These are phyloP conservation scores for Idaea aversata DNA, from an alignment of 2,888 invertebrate species.

Conservation along the genomic window DNA sequence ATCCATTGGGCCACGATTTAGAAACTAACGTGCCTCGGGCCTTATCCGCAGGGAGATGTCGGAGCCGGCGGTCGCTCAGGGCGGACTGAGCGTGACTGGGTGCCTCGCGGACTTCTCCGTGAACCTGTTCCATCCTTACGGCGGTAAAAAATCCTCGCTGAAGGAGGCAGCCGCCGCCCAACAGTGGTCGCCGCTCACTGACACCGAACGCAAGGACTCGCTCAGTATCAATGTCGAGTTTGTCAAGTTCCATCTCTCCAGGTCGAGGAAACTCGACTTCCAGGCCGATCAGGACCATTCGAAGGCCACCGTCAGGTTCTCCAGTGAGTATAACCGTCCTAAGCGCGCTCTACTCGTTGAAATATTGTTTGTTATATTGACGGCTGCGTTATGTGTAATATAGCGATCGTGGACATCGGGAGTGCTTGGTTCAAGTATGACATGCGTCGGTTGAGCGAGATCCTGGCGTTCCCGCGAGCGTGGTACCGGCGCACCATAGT, in stretches of 20 bases:
- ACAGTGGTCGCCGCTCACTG: slow-evolving; percentile 92
- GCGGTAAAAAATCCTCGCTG: slow-evolving; percentile 91
- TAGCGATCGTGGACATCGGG: slow-evolving; percentile 96
- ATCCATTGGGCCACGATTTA: background rate
- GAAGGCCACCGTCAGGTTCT: slow-evolving; percentile 94
- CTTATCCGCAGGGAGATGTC: slow-evolving; percentile 74
- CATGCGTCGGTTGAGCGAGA: slow-evolving; percentile 97
- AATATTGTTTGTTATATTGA: too few species aligned
- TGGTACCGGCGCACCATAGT: slow-evolving; percentile 98
- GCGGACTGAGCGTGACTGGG: slow-evolving; percentile 96
- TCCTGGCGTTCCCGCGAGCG: slow-evolving; percentile 98
- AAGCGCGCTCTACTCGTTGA: background rate
- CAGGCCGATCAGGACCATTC: slow-evolving; percentile 85
- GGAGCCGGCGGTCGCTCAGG: slow-evolving; percentile 84
- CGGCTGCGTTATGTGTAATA: slow-evolving; percentile 15
- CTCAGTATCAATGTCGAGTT: slow-evolving; percentile 98
- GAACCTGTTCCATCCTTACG: slow-evolving; percentile 99
- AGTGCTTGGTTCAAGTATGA: slow-evolving; percentile 99
- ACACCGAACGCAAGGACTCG: slow-evolving; percentile 96
- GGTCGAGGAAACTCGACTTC: slow-evolving; percentile 93
- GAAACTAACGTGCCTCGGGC: slow-evolving; percentile 1
- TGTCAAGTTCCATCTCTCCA: slow-evolving; percentile 95
- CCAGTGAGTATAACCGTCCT: slow-evolving; percentile 81
- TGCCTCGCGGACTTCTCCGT: slow-evolving; percentile 98
- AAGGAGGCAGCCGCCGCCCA: slow-evolving; percentile 64